These are phyloP conservation scores for Shargacucullia verbasci DNA, from an alignment of 2,888 invertebrate genomes.

Conservation along the genomic window DNA sequence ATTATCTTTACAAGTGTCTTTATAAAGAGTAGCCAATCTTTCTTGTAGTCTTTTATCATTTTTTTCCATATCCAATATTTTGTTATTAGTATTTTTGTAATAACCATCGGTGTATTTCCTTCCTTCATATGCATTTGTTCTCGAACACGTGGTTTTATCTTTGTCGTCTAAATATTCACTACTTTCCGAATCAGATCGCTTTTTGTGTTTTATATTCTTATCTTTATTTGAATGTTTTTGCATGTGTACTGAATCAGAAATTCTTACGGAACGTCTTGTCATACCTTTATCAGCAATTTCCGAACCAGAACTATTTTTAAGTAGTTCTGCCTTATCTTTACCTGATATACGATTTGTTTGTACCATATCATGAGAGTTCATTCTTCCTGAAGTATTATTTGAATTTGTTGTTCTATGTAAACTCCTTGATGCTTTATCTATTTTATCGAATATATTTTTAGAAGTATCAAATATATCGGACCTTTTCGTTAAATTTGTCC, in stretches of 20 bases:
- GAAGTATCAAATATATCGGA: slow-evolving; percentile 2
- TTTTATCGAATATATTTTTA: slow-evolving; percentile 15
- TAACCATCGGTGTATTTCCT: slow-evolving; percentile 71
- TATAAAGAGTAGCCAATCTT: slow-evolving; percentile 58
- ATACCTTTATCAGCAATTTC: slow-evolving; percentile 1
- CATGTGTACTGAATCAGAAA: background rate
- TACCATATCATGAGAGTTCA: slow-evolving; percentile 10
- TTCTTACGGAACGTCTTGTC: slow-evolving; percentile 32
- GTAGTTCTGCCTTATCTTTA: background rate
- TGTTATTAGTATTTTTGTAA: slow-evolving; percentile 71
- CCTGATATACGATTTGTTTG: slow-evolving; percentile 1
- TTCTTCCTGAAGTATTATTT: slow-evolving; percentile 3
- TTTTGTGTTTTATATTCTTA: slow-evolving; percentile 1
- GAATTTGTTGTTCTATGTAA: slow-evolving; percentile 8
- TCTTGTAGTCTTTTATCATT: slow-evolving; percentile 71
- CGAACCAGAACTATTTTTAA: background rate
- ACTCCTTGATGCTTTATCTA: slow-evolving; percentile 2
- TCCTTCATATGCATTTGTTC: slow-evolving; percentile 65
- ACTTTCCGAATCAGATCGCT: slow-evolving; percentile 23
- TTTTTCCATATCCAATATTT: slow-evolving; percentile 76
- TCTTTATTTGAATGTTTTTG: slow-evolving; percentile 1
- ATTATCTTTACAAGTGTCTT: slow-evolving; percentile 12
- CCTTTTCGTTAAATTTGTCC: slow-evolving; percentile 13
- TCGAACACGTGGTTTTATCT: slow-evolving; percentile 61
- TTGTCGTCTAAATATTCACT: slow-evolving; percentile 11